A percentile compares a stretch with the other conserved stretches of the same genome.
These are phyloP conservation scores for Papilio helenus DNA, from an alignment of 1,140 invertebrate species.

Conservation along the genomic window DNA sequence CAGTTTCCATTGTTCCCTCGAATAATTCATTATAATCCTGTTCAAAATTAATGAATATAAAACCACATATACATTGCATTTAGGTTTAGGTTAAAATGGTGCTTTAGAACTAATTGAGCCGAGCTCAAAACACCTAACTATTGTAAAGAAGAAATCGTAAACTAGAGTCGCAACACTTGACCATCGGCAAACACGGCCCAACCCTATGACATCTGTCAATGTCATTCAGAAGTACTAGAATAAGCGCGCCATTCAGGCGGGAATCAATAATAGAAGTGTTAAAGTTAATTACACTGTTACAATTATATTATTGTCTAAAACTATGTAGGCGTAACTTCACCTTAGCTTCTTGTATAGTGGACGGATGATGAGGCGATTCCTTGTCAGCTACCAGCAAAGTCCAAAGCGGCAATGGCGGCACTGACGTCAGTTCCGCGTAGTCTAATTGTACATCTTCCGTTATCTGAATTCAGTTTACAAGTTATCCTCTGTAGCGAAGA, in stretches of 20 bases:
- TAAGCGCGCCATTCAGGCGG: too few relatives aligned
- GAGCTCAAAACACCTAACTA: too few relatives aligned
- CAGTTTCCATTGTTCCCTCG: conserved; percentile 89
- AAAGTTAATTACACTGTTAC: too few relatives aligned
- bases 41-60: conserved; percentile 26
- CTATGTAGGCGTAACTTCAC: conserved; percentile 48
- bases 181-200: too few relatives aligned
- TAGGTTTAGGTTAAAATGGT: neutral
- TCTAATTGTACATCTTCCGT: conserved; percentile 95
- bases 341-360: conserved; percentile 82
- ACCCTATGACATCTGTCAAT: too few relatives aligned
- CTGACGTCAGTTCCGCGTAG: conserved; percentile 97
- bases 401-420: conserved; percentile 98
- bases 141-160: too few relatives aligned
- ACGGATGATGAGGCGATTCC: conserved; percentile 86
- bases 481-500: conserved; percentile 45
- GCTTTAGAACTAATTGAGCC: too few relatives aligned
- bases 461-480: conserved; percentile 71
- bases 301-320: too few relatives aligned
- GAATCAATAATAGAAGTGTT: too few relatives aligned
- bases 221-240: too few relatives aligned
- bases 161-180: too few relatives aligned
- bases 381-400: conserved; percentile 96
- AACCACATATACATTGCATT: neutral
- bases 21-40: conserved; percentile 95